Conservation (phyloP, 1,140 invertebrate genomes). For the Gryon sp. region DNA sequence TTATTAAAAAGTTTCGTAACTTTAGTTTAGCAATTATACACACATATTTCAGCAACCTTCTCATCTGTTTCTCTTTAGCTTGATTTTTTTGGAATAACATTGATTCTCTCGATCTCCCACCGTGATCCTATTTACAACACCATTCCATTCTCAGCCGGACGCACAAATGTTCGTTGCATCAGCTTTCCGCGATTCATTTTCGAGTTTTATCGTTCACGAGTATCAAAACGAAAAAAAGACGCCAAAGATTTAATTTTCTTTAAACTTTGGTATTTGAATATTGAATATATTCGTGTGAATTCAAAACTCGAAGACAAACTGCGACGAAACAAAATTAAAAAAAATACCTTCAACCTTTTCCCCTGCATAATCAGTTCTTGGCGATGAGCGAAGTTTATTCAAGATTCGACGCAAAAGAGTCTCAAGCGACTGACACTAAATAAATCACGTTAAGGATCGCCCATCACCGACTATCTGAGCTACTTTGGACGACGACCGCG, state of each 20-base stretch:
- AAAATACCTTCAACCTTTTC: too few species aligned
- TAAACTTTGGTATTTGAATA: constrained; percentile 36
- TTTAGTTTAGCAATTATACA: constrained; percentile 76
- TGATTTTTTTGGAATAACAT: constrained; percentile 66
- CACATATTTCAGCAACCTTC: constrained; percentile 71
- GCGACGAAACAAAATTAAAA: too few species aligned
- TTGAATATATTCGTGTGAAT: neutral
- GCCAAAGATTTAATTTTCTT: too few species aligned
- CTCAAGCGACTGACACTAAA: constrained; percentile 15
- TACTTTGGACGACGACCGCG: constrained; percentile 60
- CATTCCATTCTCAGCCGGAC: constrained; percentile 37
- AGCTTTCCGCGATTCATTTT: constrained; percentile 7
- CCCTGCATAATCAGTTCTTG: constrained; percentile 14
- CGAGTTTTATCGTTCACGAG: too few species aligned
- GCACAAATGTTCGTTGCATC: constrained; percentile 21
- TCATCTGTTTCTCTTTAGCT: constrained; percentile 54
- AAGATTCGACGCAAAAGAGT: constrained; percentile 49
- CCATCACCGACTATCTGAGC: constrained; percentile 35
- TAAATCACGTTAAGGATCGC: constrained; percentile 24
- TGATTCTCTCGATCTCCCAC: constrained; percentile 64
- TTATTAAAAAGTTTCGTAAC: constrained; percentile 77
- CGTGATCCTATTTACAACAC: constrained; percentile 56
- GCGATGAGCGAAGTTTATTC: constrained; percentile 43
- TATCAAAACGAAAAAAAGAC: too few species aligned
- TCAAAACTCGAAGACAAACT: constrained; percentile 19